phyloP scores from a whole-genome alignment of 2,113 vertebrate species.

The Solea solea region DNA sequence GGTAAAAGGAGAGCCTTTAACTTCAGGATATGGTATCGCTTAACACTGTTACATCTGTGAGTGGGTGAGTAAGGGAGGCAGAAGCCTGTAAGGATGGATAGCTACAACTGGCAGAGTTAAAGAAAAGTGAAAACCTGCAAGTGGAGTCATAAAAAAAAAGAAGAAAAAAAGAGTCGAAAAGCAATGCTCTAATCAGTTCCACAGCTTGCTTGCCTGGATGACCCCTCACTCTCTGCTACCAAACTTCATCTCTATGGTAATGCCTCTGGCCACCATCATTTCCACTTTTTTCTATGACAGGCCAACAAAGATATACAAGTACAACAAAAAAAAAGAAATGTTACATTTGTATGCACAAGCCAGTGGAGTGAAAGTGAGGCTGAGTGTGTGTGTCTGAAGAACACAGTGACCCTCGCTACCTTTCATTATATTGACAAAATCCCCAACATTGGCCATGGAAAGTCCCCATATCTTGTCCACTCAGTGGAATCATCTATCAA shows the following conservation, averaged over 20 bases:
- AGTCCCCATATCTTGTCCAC: conserved; percentile 63
- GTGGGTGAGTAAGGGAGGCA: neutral
- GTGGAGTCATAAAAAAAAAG: conserved; percentile 32
- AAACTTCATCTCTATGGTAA: conserved; percentile 66
- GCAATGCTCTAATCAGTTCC: conserved; percentile 52
- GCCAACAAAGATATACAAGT: conserved; percentile 50
- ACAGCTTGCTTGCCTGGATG: conserved; percentile 40
- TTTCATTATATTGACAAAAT: conserved; percentile 52
- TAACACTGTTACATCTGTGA: conserved; percentile 6
- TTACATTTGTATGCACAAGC: conserved; percentile 37
- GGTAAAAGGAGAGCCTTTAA: conserved; percentile 18
- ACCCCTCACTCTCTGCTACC: conserved; percentile 42
- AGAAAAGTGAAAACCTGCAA: conserved; percentile 26
- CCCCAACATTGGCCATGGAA: conserved; percentile 62
- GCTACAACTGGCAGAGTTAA: neutral
- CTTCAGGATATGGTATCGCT: neutral
- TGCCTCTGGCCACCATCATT: conserved; percentile 48
- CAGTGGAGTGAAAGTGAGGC: conserved; percentile 29
- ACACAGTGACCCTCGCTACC: neutral
- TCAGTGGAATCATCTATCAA: conserved; percentile 59
- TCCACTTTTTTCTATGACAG: conserved; percentile 50
- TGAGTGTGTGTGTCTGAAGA: conserved; percentile 18
- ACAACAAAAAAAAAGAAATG: conserved; percentile 25
- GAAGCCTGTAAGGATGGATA: conserved; percentile 18
- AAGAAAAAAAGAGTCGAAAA: conserved; percentile 26